Percentiles rank a stretch among this genome's conserved stretches.
Evolutionary conservation across 2,113 vertebrate species (phyloP).

Genomic region (Chaetops frenatus): DNA sequence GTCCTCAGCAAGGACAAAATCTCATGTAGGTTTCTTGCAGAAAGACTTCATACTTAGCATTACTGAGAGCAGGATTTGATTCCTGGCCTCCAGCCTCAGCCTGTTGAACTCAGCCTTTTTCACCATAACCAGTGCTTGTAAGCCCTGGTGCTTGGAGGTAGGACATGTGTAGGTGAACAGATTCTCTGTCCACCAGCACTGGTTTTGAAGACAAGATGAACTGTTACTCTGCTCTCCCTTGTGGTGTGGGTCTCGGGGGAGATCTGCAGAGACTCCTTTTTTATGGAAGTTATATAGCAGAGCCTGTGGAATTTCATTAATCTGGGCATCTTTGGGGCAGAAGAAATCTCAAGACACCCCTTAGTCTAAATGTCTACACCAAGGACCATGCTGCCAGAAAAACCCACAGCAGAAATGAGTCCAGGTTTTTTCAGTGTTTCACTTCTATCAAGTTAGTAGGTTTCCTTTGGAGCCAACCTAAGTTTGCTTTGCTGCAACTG

Average conservation of each 20-base stretch:
- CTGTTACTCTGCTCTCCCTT: neutral
- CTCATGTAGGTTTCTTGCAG: neutral
- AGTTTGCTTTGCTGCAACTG: neutral
- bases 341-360: neutral
- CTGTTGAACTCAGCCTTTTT: neutral
- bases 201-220: neutral
- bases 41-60: neutral
- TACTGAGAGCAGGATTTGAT: neutral
- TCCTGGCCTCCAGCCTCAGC: neutral
- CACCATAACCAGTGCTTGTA: neutral
- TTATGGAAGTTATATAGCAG: neutral
- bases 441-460: neutral
- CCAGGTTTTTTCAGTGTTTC: neutral
- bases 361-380: neutral
- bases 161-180: neutral
- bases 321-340: neutral
- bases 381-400: neutral
- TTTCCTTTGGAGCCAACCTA: neutral
- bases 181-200: neutral
- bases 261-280: neutral
- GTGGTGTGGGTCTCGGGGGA: neutral
- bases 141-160: neutral
- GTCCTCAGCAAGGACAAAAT: neutral
- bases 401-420: neutral
- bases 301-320: neutral